Percentiles rank a stretch among this genome's conserved stretches.
These are phyloP conservation scores for Bathynomus jamesi DNA, from an alignment of 1,140 invertebrate species.

Conservation along the genomic window DNA sequence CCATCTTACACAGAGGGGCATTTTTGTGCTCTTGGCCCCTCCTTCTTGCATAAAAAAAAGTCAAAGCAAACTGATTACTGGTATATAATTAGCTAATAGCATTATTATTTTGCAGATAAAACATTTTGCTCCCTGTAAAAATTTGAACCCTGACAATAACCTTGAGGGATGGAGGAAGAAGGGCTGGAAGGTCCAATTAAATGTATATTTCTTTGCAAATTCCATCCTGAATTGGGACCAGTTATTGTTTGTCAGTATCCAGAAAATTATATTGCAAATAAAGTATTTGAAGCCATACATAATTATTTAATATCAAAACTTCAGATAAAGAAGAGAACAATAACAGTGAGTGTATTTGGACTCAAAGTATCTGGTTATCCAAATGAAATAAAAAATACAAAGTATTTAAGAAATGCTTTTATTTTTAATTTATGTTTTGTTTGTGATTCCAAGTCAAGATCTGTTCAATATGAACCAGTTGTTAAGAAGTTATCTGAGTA, in stretches of 20 bases:
- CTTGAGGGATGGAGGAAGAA: conserved; percentile 1
- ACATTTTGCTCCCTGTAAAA: too few species aligned
- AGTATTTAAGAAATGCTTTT: conserved; percentile 87
- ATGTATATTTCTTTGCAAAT: conserved; percentile 38
- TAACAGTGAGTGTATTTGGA: conserved; percentile 73
- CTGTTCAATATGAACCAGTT: conserved; percentile 54
- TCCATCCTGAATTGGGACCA: conserved; percentile 35
- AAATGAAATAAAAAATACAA: conserved; percentile 75
- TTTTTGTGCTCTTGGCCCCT: too few species aligned
- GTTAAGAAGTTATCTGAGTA: conserved; percentile 51
- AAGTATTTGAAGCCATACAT: conserved; percentile 85
- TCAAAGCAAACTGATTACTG: too few species aligned
- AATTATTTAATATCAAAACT: conserved; percentile 93
- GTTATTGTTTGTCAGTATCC: conserved; percentile 39
- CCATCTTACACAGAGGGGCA: too few species aligned
- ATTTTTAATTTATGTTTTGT: conserved; percentile 95
- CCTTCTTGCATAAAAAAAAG: too few species aligned
- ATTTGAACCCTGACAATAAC: too few species aligned
- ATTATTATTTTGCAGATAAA: too few species aligned
- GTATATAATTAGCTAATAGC: too few species aligned
- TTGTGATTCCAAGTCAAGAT: conserved; percentile 75
- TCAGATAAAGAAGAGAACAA: conserved; percentile 75
- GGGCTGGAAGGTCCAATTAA: conserved; percentile 28
- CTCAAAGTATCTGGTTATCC: conserved; percentile 90
- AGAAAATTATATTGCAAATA: conserved; percentile 78